Evolutionary conservation across 1,140 invertebrate genomes (phyloP), one percentile per base, ranked within the genome.

Genomic region (Lasioglossum albipes): DNA sequence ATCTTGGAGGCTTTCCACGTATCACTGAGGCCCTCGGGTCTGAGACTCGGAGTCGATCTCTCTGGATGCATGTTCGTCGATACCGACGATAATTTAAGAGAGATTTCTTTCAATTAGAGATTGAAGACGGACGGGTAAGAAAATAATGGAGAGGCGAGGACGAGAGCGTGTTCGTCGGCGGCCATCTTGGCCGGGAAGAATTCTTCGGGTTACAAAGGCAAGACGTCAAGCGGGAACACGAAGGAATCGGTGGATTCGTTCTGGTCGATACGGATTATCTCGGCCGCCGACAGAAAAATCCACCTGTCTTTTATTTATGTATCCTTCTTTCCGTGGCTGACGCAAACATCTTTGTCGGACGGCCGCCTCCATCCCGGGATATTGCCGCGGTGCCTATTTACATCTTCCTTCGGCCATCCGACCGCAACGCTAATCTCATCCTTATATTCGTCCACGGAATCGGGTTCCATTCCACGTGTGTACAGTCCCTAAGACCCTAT

Each of bases 231-330:
- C 42, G 31, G 68, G 73, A 75, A 79, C 66, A 75, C 67, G 68
- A 76, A 76, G 64, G 77, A 82, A 76, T 85, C 81, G 61, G 64
- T 52, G 61, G 45, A 81, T 78, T 79, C 64, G 72, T 67, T 61
- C 54, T 66, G 65, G 64, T 66, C 68, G 64, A 86, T 85, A 79
- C 68, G 71, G 72, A 86, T 86, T 86, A 84, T 86, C 78, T 84
- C 72, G 41, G 52, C 65, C 82, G 62, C 73, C 49, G 62, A 79
- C 62, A 73, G 79, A 86, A 79, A 85, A 84, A 74, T 87, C 65
- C 86, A 87, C 75, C 86, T 87, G 83, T 87, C 80, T 41, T 78
- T 87, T 87, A 85, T 87, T 85, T 88, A 84, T 85, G 75, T 85
- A 85, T 87, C 83, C 81, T 85, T 79, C 76, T 79, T 83, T 67